Conservation (phyloP, 2,797 vertebrate species). For the Ceryle rudis region DNA sequence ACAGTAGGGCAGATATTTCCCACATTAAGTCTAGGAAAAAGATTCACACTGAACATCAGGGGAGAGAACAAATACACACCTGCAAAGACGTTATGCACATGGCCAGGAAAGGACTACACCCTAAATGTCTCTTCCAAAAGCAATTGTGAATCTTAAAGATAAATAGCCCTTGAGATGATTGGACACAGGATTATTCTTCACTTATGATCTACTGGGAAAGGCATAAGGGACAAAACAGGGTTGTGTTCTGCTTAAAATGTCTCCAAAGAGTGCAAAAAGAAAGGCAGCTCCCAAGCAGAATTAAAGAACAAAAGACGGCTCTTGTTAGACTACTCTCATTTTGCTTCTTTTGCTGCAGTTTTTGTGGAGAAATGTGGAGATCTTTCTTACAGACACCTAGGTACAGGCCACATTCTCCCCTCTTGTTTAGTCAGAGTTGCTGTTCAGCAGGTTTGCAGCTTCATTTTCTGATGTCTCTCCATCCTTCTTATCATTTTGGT, state of each 20-base stretch:
- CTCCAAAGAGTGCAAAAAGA: neutral
- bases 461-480: neutral
- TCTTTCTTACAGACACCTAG: neutral
- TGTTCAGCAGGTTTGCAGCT: neutral
- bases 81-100: neutral
- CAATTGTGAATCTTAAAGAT: neutral
- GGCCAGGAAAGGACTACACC: neutral
- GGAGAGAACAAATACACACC: neutral
- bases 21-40: neutral
- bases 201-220: neutral
- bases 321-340: neutral
- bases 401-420: neutral
- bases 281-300: neutral
- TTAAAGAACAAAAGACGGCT: neutral
- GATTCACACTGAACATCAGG: rapidly evolving
- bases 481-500: neutral
- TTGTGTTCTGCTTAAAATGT: neutral
- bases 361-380: neutral
- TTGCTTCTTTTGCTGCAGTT: neutral
- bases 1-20: neutral
- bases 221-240: neutral
- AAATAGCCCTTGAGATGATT: neutral
- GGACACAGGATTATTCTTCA: neutral
- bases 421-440: neutral
- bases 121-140: neutral